A percentile compares a stretch with the other conserved stretches of the same genome.
phyloP scores from a whole-genome alignment of 1,140 invertebrate genomes.

The Drosophila arawakana region DNA sequence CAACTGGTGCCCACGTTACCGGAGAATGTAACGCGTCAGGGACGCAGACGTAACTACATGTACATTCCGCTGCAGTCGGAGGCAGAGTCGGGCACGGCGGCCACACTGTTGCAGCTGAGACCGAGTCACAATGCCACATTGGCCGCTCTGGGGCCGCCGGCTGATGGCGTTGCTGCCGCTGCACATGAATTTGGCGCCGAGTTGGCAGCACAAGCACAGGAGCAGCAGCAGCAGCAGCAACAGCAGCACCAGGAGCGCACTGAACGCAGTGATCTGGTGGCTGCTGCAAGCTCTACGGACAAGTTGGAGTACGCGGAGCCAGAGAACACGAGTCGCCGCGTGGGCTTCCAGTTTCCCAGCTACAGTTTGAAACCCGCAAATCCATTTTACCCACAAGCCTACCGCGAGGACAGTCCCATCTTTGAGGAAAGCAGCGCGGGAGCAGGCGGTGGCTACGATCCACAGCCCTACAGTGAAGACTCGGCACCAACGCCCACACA shows the following conservation, averaged over 20 bases:
- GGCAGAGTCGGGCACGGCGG: constrained; percentile 16
- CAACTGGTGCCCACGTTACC: constrained; percentile 74
- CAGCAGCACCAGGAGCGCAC: constrained; percentile 55
- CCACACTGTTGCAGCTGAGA: constrained; percentile 57
- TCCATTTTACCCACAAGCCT: constrained; percentile 78
- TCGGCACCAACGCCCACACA: constrained; percentile 46
- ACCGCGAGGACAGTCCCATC: constrained; percentile 81
- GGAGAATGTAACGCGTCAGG: constrained; percentile 72
- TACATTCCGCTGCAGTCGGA: constrained; percentile 71
- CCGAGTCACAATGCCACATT: constrained; percentile 70
- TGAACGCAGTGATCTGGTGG: constrained; percentile 68
- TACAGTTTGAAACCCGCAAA: constrained; percentile 75
- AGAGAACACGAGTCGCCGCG: constrained; percentile 73
- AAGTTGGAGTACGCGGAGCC: constrained; percentile 64
- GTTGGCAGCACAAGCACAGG: constrained; percentile 38
- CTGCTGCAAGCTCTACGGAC: constrained; percentile 62
- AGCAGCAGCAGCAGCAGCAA: background rate
- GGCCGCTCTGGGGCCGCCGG: constrained; percentile 60
- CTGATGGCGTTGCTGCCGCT: constrained; percentile 58
- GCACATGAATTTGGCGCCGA: constrained; percentile 64
- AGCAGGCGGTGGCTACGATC: constrained; percentile 41
- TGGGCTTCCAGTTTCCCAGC: constrained; percentile 82
- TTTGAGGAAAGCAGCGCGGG: constrained; percentile 61
- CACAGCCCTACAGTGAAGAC: constrained; percentile 69
- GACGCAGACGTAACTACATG: constrained; percentile 75